Evolutionary conservation across 1,140 invertebrate genomes (phyloP), one percentile per base, ranked within the genome.

Genomic region (Rhagoletis zephyria): DNA sequence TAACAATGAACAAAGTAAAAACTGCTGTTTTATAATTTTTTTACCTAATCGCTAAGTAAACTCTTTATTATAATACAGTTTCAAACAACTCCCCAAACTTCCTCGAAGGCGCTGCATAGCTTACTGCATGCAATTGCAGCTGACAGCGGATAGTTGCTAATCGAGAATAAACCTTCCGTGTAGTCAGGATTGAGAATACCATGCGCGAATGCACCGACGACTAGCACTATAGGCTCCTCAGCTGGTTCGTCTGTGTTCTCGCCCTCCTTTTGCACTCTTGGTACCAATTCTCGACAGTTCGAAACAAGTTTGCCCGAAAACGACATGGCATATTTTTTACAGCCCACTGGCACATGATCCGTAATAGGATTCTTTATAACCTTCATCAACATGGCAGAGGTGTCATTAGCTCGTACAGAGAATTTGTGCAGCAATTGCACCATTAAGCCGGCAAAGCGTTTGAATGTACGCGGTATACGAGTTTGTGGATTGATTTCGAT

Each of bases 401-500:
- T 96, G 93, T 99, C 97, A 30, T 96, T 95, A 67, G 99, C 97
- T 91, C 97, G 94, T 42, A 99, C 97, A 88, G 95, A 96, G 91
- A 98, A 97, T 94, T 99, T 99, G 91, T 99, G 98, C 65, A 99
- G 94, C 12, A 99, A 94, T 95, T 99, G 98, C 65, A 99, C 98
- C 96, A 99, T 99, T 19, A 99, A 94, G 65, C 98, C 98, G 91
- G 98, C 98, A 95, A 99, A 99, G 92, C 99, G 95, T 92, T 99
- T 99, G 92, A 98, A 99, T 14, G 99, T 99, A 90, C 99, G 95
- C 1, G 99, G 99, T 92, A 99, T 99, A 91, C 99, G 96, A 9
- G 98, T 99, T 93, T 99, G 98, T 70, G 99, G 98, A 94, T 99
- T 98, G 42, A 99, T 96, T 96, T 99, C 98, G 90, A 99, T 99